A percentile compares a stretch with the other conserved stretches of the same genome.
phyloP scores from a whole-genome alignment of 2,888 invertebrate genomes.

The Platycheirus albimanus region DNA sequence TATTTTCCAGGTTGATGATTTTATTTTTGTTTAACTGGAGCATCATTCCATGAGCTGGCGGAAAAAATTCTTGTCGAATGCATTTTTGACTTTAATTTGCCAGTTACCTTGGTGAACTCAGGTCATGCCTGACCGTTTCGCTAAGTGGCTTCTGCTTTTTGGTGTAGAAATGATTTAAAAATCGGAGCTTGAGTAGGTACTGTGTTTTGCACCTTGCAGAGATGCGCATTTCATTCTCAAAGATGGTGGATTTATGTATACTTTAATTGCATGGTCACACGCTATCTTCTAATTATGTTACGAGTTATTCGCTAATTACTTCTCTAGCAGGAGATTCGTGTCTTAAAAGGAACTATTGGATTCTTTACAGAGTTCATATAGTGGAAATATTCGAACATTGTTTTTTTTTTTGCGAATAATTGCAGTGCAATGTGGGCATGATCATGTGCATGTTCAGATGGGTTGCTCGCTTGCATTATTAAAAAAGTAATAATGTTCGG shows the following conservation, averaged over 20 bases:
- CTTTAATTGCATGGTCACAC: slow-evolving; percentile 71
- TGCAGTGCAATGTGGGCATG: slow-evolving; percentile 37
- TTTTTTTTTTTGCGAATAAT: slow-evolving; percentile 26
- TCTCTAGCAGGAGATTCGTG: slow-evolving; percentile 34
- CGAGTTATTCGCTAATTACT: slow-evolving; percentile 69
- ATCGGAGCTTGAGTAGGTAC: slow-evolving; percentile 43
- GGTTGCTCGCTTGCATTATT: background rate
- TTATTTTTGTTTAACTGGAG: slow-evolving; percentile 56
- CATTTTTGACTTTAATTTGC: slow-evolving; percentile 67
- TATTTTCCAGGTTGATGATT: slow-evolving; percentile 66
- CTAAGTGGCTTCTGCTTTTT: slow-evolving; percentile 62
- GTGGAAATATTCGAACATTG: slow-evolving; percentile 48
- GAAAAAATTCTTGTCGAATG: slow-evolving; percentile 35
- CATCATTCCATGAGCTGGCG: slow-evolving; percentile 3
- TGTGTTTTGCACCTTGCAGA: slow-evolving; percentile 30
- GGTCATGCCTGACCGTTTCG: slow-evolving; percentile 74
- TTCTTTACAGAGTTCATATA: slow-evolving; percentile 59
- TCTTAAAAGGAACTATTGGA: slow-evolving; percentile 66
- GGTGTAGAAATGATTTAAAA: slow-evolving; percentile 50
- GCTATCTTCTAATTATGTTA: slow-evolving; percentile 71
- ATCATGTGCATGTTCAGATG: background rate
- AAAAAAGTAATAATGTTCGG: background rate
- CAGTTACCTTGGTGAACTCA: slow-evolving; percentile 73
- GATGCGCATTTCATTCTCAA: slow-evolving; percentile 51
- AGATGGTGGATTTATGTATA: slow-evolving; percentile 50